Evolutionary conservation across 2,888 invertebrate species (phyloP), one percentile per base, ranked within the genome.

Genomic region (Rhamphomyia laevipes): DNA sequence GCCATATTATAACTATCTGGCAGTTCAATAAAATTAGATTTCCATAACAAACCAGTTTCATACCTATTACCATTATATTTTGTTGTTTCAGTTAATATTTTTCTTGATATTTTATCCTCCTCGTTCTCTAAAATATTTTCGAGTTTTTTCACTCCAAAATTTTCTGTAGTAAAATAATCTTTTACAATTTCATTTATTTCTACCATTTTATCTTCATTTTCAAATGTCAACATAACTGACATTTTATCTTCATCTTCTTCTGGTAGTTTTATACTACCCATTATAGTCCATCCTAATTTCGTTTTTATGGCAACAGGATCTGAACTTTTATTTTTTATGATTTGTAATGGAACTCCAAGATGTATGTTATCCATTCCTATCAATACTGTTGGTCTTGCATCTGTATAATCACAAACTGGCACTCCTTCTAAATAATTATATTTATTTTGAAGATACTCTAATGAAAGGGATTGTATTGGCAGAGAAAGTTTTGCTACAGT

Each of bases 1-100:
- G 57, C 59, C 52, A 54, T 57, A 11, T 41, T 5, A 15, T 51
- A 55, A 35, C 54, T 58, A 21, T 52, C 43, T 7, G 51, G 53
- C 17, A 55, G 46, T 16, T 38, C 30, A 2, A 52, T 31, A 18
- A 50, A 30, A 18, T 54, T 52, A 27, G 18, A 12, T 9, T 48
- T 52, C 53, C 53, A 53, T 5, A 53, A 37, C 11, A 56, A 48
- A 11, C 52, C 48, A 2, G 48, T 50, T 38, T 55, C 45, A 15
- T 45, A 51, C 16, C 49, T 30, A 15, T 48, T 46, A 37, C 46
- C 42, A 4, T 51, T 13, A 16, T 33, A 47, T 16, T 16, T 40
- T 9, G 49, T 50, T 2, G 51, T 52, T 2, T 23, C 7, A 17
- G 45, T 17, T 15, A 55, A 17, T 11, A 50, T 45, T 18, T 23